Base-by-base conservation (phyloP, 2,113 vertebrate genomes). In the Gambusia holbrooki region DNA sequence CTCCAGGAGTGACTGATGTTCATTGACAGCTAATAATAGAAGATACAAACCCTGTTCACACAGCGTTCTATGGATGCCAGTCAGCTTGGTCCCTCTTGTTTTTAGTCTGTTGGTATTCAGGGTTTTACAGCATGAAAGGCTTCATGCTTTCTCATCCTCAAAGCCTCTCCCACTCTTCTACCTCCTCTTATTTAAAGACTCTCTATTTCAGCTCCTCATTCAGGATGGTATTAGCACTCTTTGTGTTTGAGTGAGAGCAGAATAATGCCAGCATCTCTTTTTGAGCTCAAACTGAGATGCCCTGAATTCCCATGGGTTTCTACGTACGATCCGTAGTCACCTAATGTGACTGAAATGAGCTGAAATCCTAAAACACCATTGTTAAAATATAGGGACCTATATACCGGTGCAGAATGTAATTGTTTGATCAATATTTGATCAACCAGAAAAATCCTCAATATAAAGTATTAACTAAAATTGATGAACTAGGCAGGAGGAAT, bases 291-390 rank as follows among this genome's bases (percentile, higher is more conserved):
- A 84, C 75, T 69, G 69, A 40, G 76, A 74, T 84, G 84, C 78
- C 74, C 84, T 88, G 82, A 82, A 79, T 88, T 85, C 71, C 68
- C 68, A 67, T 69, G 67, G 80, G 69, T 45, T 45, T 61, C 78
- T 77, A 48, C 67, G 2, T 28, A 61, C 45, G 58, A 72, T 62
- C 67, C 35, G 64, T 65, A 79, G 17, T 6, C 22, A 37, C 70
- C 17, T 62, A 6, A 69, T 60, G 66, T 5, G 30, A 72, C 1
- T 13, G 8, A 64, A 76, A 58, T 22, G 29, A 42, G 27, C 27
- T 29, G 29, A 64, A 69, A 62, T 25, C 32, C 51, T 30, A 61
- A 75, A 35, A 69, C 27, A 15, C 1, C 28, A 9, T 1, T 8
- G 48, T 29, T 58, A 12, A 54, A 22, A 54, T 29, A 19, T 32